A percentile compares a stretch with the other conserved stretches of the same genome.
phyloP scores from a whole-genome alignment of 2,888 invertebrate species.

The Caenorhabditis parvicauda region DNA sequence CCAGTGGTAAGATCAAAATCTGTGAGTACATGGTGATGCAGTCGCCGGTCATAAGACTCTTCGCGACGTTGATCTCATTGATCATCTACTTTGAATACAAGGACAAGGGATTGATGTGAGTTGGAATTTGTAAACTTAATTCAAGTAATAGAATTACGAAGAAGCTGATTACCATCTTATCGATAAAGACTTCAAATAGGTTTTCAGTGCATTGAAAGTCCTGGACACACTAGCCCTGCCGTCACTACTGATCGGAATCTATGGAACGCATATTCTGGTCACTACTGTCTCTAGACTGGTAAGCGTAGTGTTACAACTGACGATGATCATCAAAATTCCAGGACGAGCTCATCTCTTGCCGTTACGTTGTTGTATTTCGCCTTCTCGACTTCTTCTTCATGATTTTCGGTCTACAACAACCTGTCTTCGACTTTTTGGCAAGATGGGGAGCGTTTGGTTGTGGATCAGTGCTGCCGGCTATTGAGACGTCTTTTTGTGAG shows the following conservation, averaged over 20 bases:
- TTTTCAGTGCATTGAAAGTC: conserved; percentile 51
- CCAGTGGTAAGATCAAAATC: conserved; percentile 45
- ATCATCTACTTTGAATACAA: conserved; percentile 57
- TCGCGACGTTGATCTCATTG: conserved; percentile 54
- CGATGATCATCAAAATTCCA: conserved; percentile 11
- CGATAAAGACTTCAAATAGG: neutral
- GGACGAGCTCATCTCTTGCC: conserved; percentile 54
- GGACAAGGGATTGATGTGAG: conserved; percentile 50
- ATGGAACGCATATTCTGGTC: conserved; percentile 62
- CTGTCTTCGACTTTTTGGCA: conserved; percentile 57
- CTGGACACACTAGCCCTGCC: conserved; percentile 57
- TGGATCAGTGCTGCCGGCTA: conserved; percentile 34
- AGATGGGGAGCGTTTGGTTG: conserved; percentile 45
- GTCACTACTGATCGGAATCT: conserved; percentile 55
- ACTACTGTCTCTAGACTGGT: conserved; percentile 54
- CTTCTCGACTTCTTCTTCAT: conserved; percentile 44
- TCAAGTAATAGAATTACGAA: neutral
- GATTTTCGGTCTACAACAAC: conserved; percentile 52
- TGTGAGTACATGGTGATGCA: conserved; percentile 57
- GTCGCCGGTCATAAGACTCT: conserved; percentile 48
- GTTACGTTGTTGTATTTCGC: conserved; percentile 50
- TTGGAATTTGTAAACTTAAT: neutral
- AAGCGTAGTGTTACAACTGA: neutral
- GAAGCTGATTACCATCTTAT: neutral
- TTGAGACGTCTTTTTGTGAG: conserved; percentile 44